Conservation (phyloP, 1,140 invertebrate genomes). For the Zelostemma sp. region DNA sequence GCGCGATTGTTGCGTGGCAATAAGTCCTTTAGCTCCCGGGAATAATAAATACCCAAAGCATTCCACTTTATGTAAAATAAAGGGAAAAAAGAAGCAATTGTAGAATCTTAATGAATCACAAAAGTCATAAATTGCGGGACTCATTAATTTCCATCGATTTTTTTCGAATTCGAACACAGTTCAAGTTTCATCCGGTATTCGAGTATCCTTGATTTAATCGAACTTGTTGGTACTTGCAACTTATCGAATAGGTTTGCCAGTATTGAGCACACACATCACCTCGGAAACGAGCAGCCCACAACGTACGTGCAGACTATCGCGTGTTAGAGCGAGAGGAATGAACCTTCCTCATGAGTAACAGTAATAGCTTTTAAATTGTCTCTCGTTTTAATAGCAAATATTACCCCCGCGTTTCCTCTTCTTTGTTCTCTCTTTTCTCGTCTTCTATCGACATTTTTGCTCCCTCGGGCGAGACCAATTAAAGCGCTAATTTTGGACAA, state of each 20-base stretch:
- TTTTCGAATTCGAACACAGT: slow-evolving; percentile 5
- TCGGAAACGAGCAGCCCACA: slow-evolving; percentile 13
- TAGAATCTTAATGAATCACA: background rate
- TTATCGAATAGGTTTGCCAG: slow-evolving; percentile 19
- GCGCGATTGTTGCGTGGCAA: too few relatives aligned
- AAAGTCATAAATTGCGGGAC: slow-evolving; percentile 3
- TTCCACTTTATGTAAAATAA: background rate
- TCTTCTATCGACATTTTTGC: too few relatives aligned
- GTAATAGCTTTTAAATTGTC: slow-evolving; percentile 68
- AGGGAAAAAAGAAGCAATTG: background rate
- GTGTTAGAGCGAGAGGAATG: slow-evolving; percentile 27
- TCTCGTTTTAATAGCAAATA: slow-evolving; percentile 65
- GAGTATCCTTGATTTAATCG: slow-evolving; percentile 18
- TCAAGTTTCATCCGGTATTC: slow-evolving; percentile 22
- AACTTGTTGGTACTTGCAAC: slow-evolving; percentile 20
- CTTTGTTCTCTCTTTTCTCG: too few relatives aligned
- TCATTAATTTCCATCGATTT: slow-evolving; percentile 14
- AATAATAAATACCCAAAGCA: background rate
- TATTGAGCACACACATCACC: slow-evolving; percentile 1
- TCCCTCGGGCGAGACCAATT: too few relatives aligned
- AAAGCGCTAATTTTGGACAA: too few relatives aligned
- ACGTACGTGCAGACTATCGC: slow-evolving; percentile 26
- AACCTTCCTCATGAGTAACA: slow-evolving; percentile 52
- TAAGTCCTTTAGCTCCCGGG: too few relatives aligned
- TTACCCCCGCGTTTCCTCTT: slow-evolving; percentile 47